Evolutionary conservation across 2,888 invertebrate species (phyloP).

Genomic region (Merodon equestris): DNA sequence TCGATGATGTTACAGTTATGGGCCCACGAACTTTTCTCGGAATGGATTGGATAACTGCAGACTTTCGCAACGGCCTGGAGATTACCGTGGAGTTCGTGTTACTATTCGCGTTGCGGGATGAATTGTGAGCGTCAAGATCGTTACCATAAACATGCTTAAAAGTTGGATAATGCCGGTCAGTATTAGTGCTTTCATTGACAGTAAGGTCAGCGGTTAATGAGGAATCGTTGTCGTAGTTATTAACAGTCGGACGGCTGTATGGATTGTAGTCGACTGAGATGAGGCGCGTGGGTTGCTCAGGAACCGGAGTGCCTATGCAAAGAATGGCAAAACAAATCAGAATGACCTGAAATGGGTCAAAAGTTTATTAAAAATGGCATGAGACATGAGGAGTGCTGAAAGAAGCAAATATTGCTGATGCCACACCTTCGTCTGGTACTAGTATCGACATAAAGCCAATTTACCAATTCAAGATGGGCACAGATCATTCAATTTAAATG

Average conservation of each 20-base stretch:
- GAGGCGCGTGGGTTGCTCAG: slow-evolving; percentile 30
- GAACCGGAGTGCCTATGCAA: too few relatives aligned
- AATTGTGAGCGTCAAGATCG: slow-evolving; percentile 16
- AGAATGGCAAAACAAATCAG: too few relatives aligned
- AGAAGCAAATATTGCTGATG: too few relatives aligned
- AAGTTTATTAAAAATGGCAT: too few relatives aligned
- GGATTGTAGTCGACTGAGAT: slow-evolving; percentile 17
- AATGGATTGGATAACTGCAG: slow-evolving; percentile 48
- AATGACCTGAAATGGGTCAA: slow-evolving; percentile 4
- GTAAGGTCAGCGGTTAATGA: slow-evolving; percentile 10
- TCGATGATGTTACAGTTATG: background rate
- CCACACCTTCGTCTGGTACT: too few relatives aligned
- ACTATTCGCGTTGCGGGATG: background rate
- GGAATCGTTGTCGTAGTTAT: background rate
- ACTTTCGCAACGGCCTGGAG: slow-evolving; percentile 26
- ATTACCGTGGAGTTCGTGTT: background rate
- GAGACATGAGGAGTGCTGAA: too few relatives aligned
- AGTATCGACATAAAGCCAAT: too few relatives aligned
- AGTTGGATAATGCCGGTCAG: slow-evolving; percentile 47
- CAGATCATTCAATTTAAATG: too few relatives aligned
- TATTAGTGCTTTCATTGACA: slow-evolving; percentile 34
- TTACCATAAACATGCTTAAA: slow-evolving; percentile 50
- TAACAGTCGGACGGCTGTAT: background rate
- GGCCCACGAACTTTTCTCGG: slow-evolving; percentile 43
- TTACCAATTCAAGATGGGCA: too few relatives aligned